Evolutionary conservation across 2,113 vertebrate species (phyloP), one percentile per base, ranked within the genome.

Genomic region (Gila orcuttii): DNA sequence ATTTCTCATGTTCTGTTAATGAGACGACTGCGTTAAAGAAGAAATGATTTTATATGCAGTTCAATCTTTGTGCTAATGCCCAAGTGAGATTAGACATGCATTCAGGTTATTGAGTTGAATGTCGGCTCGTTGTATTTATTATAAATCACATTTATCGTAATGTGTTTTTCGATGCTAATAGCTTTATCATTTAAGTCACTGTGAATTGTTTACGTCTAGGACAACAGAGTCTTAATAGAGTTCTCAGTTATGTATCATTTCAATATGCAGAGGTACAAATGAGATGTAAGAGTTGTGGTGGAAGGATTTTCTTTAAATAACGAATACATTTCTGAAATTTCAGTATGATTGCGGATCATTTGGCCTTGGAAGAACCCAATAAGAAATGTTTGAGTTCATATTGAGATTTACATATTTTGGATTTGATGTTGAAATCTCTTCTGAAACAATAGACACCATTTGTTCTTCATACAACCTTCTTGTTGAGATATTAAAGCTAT

Each of bases 1-100:
- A 71, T 75, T 79, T 28, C 74, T 86, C 84, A 83, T 59, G 55
- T 60, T 12, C 62, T 78, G 75, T 60, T 86, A 82, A 77, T 88
- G 52, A 86, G 47, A 45, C 12, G 76, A 59, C 25, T 33, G 4
- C 0, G 23, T 28, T 23, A 66, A 81, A 68, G 73, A 47, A n/a
- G 28, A 73, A 59, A 76, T 36, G 4, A 25, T 57, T 71, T 7
- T 39, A 47, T 33, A 47, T 39, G 64, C 59, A 66, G n/a, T 28
- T 71, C 28, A 83, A 57, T 83, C 62, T 71, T 71, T 71, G n/a
- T 11, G 17, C 80, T 82, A 69, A 82, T 50, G 64, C 25, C 47
- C 25, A 7, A 52, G 15, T 33, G 17, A 81, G 81, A 57, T 69
- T 69, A 71, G 28, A 33, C 3, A 71, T 31, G n/a, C 60, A 31